These are phyloP conservation scores for Whitmania pigra DNA, from an alignment of 1,140 invertebrate genomes.

Conservation along the genomic window DNA sequence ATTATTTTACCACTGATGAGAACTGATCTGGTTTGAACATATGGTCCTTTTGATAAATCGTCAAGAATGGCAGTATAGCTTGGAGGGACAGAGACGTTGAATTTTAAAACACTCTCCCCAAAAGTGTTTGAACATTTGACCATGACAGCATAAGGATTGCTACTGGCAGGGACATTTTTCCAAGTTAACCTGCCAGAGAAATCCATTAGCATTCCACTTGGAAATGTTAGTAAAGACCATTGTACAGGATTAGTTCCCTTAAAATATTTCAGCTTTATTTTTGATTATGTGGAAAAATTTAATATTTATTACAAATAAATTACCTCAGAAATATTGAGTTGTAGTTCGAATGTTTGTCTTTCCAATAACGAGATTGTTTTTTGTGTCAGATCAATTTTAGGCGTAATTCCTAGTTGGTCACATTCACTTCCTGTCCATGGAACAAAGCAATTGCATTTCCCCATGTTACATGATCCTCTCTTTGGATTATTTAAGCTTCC, in stretches of 20 bases:
- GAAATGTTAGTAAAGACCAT: constrained; percentile 21
- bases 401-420: constrained; percentile 18
- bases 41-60: constrained; percentile 18
- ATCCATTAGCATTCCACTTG: constrained; percentile 24
- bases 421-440: constrained; percentile 28
- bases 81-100: constrained; percentile 22
- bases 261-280: background rate
- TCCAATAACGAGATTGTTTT: constrained; percentile 15
- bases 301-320: background rate
- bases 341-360: constrained; percentile 18
- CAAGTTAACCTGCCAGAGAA: constrained; percentile 20
- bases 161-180: constrained; percentile 19
- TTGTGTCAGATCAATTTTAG: constrained; percentile 9
- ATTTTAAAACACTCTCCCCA: constrained; percentile 18
- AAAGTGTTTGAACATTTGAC: constrained; percentile 22
- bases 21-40: constrained; percentile 22
- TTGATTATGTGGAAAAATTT: background rate
- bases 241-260: constrained; percentile 25
- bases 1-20: constrained; percentile 24
- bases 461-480: constrained; percentile 27
- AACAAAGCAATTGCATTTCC: constrained; percentile 25
- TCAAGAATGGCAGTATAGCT: constrained; percentile 24
- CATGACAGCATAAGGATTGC: constrained; percentile 17
- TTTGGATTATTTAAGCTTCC: constrained; percentile 23
- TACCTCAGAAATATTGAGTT: constrained; percentile 25